Evolutionary conservation across 2,797 vertebrate genomes (phyloP).

Genomic region (Crenuchus spilurus): DNA sequence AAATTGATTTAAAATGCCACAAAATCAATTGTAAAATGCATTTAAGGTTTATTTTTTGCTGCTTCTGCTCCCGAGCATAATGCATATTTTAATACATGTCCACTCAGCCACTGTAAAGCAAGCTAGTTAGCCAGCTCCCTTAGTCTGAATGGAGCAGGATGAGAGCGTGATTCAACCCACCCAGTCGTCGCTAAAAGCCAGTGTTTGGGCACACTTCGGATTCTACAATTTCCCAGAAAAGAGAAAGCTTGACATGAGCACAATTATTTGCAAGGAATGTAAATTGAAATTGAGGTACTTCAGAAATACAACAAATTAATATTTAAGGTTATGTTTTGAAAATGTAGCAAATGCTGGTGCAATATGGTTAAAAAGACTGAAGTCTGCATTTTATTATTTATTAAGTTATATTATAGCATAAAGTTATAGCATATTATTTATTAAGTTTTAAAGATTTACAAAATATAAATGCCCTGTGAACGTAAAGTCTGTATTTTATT

Average conservation of each 20-base stretch:
- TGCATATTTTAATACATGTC: background rate
- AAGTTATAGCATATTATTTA: too few relatives aligned
- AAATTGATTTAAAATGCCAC: background rate
- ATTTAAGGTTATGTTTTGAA: background rate
- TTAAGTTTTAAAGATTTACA: background rate
- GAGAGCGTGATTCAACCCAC: background rate
- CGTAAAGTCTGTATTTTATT: too few relatives aligned
- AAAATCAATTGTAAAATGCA: background rate
- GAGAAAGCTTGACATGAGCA: background rate
- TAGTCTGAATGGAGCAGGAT: background rate
- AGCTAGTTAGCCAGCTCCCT: background rate
- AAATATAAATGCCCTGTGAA: background rate
- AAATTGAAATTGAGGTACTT: too few relatives aligned
- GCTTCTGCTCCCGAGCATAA: background rate
- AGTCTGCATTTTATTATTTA: background rate
- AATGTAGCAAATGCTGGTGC: background rate
- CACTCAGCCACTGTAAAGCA: background rate
- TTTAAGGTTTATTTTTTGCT: too few relatives aligned
- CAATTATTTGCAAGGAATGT: constrained; percentile 28
- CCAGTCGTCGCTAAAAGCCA: background rate
- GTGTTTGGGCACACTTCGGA: background rate
- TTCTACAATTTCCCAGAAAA: background rate
- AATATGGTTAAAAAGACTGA: background rate
- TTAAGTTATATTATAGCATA: too few relatives aligned
- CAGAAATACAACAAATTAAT: too few relatives aligned